Conservation (phyloP, 2,888 invertebrate genomes). For the Acleris literana region DNA sequence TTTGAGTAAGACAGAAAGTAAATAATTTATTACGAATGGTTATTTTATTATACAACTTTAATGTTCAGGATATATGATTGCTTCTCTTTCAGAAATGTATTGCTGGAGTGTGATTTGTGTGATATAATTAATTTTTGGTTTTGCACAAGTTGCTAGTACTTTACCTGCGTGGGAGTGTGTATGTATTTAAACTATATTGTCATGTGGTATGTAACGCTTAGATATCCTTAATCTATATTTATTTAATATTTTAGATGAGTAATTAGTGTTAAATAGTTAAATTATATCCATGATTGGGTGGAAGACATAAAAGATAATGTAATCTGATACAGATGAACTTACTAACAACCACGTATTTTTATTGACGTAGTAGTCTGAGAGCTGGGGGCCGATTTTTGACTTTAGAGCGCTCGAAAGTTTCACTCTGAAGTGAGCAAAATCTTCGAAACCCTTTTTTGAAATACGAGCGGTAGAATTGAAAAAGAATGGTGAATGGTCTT, state of each 20-base stretch:
- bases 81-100: background rate
- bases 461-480: too few species aligned
- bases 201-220: background rate
- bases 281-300: background rate
- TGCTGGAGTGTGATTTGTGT: background rate
- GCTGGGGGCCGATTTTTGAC: too few species aligned
- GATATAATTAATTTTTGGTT: conserved; percentile 4
- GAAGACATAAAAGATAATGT: background rate
- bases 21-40: too few species aligned
- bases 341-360: too few species aligned
- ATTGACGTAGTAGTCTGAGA: too few species aligned
- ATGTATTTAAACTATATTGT: conserved; percentile 14
- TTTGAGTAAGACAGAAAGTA: too few species aligned
- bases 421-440: too few species aligned
- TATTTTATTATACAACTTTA: too few species aligned
- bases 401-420: too few species aligned
- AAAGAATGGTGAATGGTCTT: too few species aligned
- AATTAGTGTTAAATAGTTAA: conserved; percentile 1
- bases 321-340: too few species aligned
- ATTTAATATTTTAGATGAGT: conserved; percentile 6
- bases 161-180: conserved; percentile 16
- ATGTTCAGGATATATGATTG: background rate
- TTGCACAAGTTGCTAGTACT: background rate
- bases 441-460: too few species aligned
- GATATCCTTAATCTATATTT: conserved; percentile 3